These are phyloP conservation scores for Nyctibius grandis DNA, from an alignment of 2,797 vertebrate species.

Conservation along the genomic window DNA sequence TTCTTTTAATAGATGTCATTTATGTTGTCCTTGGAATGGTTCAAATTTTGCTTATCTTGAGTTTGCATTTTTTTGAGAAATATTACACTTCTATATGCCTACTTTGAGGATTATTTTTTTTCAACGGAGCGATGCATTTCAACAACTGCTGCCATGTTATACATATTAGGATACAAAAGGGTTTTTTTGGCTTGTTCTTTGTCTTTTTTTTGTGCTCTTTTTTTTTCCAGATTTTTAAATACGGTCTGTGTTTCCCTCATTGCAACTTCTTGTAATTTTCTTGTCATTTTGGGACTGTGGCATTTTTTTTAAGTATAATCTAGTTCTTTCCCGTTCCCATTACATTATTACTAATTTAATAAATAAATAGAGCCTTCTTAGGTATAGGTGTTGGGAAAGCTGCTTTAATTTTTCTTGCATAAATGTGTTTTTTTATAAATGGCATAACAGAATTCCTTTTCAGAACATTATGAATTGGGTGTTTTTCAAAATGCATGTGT, in stretches of 20 bases:
- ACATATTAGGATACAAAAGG: background rate
- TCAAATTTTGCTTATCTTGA: background rate
- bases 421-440: background rate
- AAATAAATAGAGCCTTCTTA: background rate
- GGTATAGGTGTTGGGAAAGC: background rate
- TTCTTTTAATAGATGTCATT: background rate
- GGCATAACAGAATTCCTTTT: background rate
- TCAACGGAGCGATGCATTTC: background rate
- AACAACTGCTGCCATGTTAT: background rate
- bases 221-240: background rate
- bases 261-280: background rate
- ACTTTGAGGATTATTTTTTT: background rate
- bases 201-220: background rate
- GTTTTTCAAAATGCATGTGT: background rate
- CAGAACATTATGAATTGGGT: background rate
- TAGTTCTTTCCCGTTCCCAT: background rate
- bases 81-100: background rate
- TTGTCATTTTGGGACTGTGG: background rate
- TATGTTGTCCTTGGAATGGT: background rate
- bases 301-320: background rate
- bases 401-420: background rate
- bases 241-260: background rate
- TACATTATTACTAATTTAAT: background rate
- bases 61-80: background rate
- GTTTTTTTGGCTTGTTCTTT: rapidly evolving